These are phyloP conservation scores for Heliconius ethilla DNA, from an alignment of 2,888 invertebrate species.

Conservation along the genomic window DNA sequence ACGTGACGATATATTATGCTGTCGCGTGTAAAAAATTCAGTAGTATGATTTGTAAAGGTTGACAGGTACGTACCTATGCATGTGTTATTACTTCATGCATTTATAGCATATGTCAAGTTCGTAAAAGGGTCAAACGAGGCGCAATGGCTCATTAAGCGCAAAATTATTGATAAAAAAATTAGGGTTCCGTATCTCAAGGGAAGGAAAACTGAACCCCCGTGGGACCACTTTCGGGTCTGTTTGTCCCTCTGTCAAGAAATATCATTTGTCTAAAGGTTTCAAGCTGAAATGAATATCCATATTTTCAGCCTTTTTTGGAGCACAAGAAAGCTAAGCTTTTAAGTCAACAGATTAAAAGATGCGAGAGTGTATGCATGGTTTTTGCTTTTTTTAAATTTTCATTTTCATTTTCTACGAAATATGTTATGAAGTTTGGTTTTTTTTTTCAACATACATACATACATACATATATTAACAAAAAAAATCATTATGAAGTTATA, in stretches of 20 bases:
- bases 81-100: constrained; percentile 56
- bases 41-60: constrained; percentile 36
- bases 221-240: too few species aligned
- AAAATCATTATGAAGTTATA: neutral
- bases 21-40: constrained; percentile 34
- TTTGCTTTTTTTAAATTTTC: neutral
- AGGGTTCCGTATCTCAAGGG: neutral
- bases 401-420: too few species aligned
- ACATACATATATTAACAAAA: too few species aligned
- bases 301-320: too few species aligned
- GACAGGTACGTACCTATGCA: constrained; percentile 25
- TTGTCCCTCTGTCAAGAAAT: too few species aligned
- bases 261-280: too few species aligned
- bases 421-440: too few species aligned
- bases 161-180: neutral
- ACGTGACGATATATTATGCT: constrained; percentile 25
- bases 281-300: too few species aligned
- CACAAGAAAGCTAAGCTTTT: too few species aligned
- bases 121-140: constrained; percentile 62
- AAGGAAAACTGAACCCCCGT: too few species aligned
- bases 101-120: constrained; percentile 67
- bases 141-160: constrained; percentile 38
- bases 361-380: neutral
- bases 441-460: too few species aligned
- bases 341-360: too few species aligned